These are phyloP conservation scores for Poecilia velifera DNA, from an alignment of 2,797 vertebrate species.

Conservation along the genomic window DNA sequence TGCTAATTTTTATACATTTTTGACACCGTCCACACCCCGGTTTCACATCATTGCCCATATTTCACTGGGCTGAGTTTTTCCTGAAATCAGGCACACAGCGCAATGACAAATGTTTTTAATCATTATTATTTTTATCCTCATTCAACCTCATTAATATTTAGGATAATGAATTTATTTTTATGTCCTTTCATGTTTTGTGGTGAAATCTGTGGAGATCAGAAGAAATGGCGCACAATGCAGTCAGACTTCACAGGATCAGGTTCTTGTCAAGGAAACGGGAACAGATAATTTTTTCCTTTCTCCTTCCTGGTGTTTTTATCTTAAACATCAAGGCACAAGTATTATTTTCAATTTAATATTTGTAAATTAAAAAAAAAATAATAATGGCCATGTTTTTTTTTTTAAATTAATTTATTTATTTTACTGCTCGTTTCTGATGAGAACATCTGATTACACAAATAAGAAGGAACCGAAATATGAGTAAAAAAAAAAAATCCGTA, in stretches of 20 bases:
- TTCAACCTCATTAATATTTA: background rate
- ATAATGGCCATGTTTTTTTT: background rate
- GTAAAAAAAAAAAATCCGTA: no score
- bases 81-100: background rate
- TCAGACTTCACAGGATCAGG: background rate
- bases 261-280: background rate
- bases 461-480: background rate
- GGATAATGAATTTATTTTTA: background rate
- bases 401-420: no score
- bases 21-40: background rate
- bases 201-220: background rate
- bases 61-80: background rate
- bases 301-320: background rate
- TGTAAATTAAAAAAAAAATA: background rate
- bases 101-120: background rate
- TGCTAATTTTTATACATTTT: background rate
- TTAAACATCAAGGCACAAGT: background rate
- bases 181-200: background rate
- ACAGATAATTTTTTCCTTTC: background rate
- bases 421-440: background rate
- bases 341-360: background rate
- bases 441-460: background rate
- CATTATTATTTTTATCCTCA: background rate
- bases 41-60: background rate
- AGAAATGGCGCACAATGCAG: background rate